phyloP scores from a whole-genome alignment of 2,113 vertebrate species.

The Pomatostomus ruficeps region DNA sequence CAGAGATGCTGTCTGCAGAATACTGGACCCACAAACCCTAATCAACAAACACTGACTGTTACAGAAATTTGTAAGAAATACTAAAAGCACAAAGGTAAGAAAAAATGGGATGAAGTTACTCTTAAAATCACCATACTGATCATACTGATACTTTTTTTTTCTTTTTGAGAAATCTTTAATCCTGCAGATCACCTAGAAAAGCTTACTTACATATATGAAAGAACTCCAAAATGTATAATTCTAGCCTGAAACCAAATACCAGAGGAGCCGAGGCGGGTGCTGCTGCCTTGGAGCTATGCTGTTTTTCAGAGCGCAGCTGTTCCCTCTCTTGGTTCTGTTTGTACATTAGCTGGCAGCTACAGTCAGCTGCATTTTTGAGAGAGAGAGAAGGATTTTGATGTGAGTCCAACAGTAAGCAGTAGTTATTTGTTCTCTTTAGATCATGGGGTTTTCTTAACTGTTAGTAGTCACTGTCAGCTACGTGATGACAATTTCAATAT shows the following conservation, averaged over 20 bases:
- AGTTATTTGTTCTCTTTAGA: slow-evolving; percentile 30
- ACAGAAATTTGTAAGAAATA: background rate
- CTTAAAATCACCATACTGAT: background rate
- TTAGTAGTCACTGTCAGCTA: background rate
- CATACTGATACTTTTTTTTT: background rate
- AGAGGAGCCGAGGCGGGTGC: background rate
- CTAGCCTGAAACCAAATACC: background rate
- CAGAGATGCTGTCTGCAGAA: background rate
- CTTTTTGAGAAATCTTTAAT: background rate
- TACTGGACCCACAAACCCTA: background rate
- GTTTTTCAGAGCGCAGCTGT: slow-evolving; percentile 45
- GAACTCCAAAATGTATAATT: background rate
- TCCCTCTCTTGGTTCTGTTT: slow-evolving; percentile 51
- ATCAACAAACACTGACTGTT: background rate
- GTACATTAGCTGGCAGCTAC: slow-evolving; percentile 50
- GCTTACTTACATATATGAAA: background rate
- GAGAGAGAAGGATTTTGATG: slow-evolving; percentile 27
- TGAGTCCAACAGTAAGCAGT: slow-evolving; percentile 26
- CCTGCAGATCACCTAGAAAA: background rate
- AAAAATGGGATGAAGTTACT: background rate
- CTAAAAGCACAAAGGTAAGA: background rate
- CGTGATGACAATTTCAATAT: background rate
- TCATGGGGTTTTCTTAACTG: background rate
- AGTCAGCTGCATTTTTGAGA: slow-evolving; percentile 14
- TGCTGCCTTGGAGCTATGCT: background rate